Base-by-base conservation (phyloP, 2,113 vertebrate species). In the Potamarius usumacintae region DNA sequence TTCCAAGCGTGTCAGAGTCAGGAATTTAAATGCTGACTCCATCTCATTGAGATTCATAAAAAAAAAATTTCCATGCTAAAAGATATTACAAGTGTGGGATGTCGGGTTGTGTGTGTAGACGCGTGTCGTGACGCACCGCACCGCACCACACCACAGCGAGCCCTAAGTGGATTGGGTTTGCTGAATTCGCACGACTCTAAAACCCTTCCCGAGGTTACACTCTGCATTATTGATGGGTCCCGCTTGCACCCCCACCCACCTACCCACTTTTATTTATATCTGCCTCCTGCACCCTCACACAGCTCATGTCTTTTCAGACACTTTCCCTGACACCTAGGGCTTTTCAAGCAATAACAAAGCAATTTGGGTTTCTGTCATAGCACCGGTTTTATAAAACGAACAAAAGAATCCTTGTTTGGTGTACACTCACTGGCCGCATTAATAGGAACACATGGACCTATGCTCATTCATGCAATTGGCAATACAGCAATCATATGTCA, bases 181-280 rank as follows among this genome's bases (percentile, higher is more conserved):
- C 63, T 42, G 80, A 90, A 84, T 88, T 84, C 52, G 53, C 78
- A 48, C 62, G 77, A 69, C 77, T 71, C 79, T 50, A 53, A 87
- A 89, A 92, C 92, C 86, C 89, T 89, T 91, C 91, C 90, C 86
- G 87, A 84, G 92, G 78, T 92, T 89, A 80, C 50, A 17, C 79
- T 90, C 90, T 95, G 89, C 91, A 93, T 94, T 93, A 94, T 94
- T 94, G 90, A 94, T 92, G 82, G 90, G 85, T 85, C 91, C 81
- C 85, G 86, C 88, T 90, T 90, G 86, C 6, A 30, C 83, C 82
- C 84, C 52, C 53, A 71, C 50, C 53, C 15, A 82, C 69, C 58
- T 50, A 53, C 18, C 42, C 14, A 27, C 25, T 58, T 52, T 85
- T 90, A 90, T 90, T 86, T 90, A 86, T 82, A 83, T 69, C 76